These are phyloP conservation scores for Deroplatys truncata DNA, from an alignment of 2,888 invertebrate genomes.

Conservation along the genomic window DNA sequence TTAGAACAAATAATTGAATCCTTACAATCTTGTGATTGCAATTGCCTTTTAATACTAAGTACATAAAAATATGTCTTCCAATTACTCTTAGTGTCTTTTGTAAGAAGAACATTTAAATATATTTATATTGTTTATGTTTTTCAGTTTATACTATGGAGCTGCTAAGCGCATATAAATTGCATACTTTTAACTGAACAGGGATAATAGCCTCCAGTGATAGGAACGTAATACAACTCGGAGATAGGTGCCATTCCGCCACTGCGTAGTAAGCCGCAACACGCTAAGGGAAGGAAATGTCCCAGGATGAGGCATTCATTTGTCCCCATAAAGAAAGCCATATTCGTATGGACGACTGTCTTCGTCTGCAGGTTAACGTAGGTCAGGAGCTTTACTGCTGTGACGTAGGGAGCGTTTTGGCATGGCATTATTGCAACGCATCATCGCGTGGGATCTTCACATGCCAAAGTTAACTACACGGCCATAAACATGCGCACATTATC, in stretches of 20 bases:
- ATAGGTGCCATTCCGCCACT: background rate
- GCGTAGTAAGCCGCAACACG: background rate
- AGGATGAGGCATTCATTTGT: background rate
- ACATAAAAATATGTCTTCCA: too few relatives aligned
- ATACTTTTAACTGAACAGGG: too few relatives aligned
- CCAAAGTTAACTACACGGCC: background rate
- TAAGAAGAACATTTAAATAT: too few relatives aligned
- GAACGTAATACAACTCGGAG: too few relatives aligned
- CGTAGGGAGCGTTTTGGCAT: background rate
- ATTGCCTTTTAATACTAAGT: too few relatives aligned
- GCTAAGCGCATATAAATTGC: too few relatives aligned
- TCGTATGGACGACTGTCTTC: background rate
- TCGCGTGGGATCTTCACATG: background rate
- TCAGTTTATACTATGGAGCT: too few relatives aligned
- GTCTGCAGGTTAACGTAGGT: background rate
- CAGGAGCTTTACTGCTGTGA: background rate
- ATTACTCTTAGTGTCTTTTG: too few relatives aligned
- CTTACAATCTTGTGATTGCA: too few relatives aligned
- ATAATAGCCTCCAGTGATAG: too few relatives aligned
- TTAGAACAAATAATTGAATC: too few relatives aligned
- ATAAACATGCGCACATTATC: background rate
- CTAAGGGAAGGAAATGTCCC: background rate
- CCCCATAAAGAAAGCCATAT: constrained; percentile 6
- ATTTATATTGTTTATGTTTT: too few relatives aligned
- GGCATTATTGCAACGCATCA: constrained; percentile 2